Evolutionary conservation across 1,140 invertebrate species (phyloP), one percentile per base, ranked within the genome.

Genomic region (Cheumatopsyche charites): DNA sequence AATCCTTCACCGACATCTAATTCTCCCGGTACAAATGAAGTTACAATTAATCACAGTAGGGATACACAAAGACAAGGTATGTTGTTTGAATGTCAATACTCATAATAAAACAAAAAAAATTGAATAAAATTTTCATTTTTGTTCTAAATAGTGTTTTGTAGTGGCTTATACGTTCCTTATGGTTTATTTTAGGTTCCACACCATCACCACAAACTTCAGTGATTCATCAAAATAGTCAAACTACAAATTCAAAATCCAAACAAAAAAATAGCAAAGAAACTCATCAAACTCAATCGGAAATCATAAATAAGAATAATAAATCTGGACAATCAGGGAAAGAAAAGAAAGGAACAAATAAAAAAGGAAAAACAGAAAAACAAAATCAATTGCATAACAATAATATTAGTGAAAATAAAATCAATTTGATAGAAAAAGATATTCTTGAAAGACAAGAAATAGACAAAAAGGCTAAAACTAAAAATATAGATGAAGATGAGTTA

Each of bases 261-360:
- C 66, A 74, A 25, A 74, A 67, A 42, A 73, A 45, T 61, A 73
- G 52, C 36, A 76, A 79, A 73, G 74, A 71, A 75, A 80, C 80
- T 75, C 79, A 78, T 73, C 79, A 81, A 77, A 78, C 80, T 76
- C 81, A 83, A 80, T 80, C 78, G 62, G 82, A 81, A 79, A 80
- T 79, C 47, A 78, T 73, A 73, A 82, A 80, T 80, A 80, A 62
- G 61, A 62, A 36, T 49, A 47, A 67, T 17, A 73, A 67, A 73
- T 29, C 73, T 78, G 81, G 78, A 80, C 78, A 69, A 80, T 81
- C 23, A 79, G 75, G 73, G 80, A 81, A 79, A 67, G 78, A 25
- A 79, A 77, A 69, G 79, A 77, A 78, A 78, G 74, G 76, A 79
- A 80, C 77, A 82, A 83, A 69, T 49, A 70, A 62, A 49, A 78